phyloP scores from a whole-genome alignment of 2,797 vertebrate species.

The Neopelma chrysocephalum region DNA sequence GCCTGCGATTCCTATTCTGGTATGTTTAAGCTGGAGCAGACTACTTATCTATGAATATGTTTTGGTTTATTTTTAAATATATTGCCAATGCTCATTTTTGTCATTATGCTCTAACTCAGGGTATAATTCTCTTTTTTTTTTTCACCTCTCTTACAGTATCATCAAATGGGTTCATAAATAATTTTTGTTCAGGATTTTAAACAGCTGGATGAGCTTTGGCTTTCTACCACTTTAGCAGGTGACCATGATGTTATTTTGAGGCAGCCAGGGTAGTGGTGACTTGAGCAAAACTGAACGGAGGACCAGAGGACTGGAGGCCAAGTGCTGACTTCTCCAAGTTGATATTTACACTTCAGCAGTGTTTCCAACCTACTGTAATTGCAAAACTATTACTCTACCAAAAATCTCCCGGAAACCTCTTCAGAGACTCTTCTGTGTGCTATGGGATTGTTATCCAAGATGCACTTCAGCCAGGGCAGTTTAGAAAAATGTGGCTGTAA shows the following conservation, averaged over 20 bases:
- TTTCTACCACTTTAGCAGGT: neutral
- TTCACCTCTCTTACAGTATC: neutral
- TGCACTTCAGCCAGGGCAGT: neutral
- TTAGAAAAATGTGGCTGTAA: neutral
- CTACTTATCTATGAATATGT: neutral
- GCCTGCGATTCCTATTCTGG: neutral
- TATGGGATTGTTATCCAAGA: neutral
- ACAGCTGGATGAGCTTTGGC: neutral
- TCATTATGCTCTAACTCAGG: accelerated
- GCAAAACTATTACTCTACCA: neutral
- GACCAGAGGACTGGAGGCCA: neutral
- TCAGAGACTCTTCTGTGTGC: neutral
- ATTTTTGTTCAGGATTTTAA: neutral
- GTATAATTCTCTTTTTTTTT: neutral
- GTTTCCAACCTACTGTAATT: neutral
- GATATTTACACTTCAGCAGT: neutral
- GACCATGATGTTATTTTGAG: neutral
- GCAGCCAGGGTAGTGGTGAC: neutral
- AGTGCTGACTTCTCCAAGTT: neutral
- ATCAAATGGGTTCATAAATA: neutral
- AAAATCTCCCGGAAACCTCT: neutral
- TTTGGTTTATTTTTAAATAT: neutral
- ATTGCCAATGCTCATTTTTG: neutral
- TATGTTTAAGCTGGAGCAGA: neutral
- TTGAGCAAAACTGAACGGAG: accelerated